Percentiles rank a stretch among this genome's conserved stretches.
phyloP scores from a whole-genome alignment of 2,797 vertebrate genomes.

The Myiothlypis coronata region DNA sequence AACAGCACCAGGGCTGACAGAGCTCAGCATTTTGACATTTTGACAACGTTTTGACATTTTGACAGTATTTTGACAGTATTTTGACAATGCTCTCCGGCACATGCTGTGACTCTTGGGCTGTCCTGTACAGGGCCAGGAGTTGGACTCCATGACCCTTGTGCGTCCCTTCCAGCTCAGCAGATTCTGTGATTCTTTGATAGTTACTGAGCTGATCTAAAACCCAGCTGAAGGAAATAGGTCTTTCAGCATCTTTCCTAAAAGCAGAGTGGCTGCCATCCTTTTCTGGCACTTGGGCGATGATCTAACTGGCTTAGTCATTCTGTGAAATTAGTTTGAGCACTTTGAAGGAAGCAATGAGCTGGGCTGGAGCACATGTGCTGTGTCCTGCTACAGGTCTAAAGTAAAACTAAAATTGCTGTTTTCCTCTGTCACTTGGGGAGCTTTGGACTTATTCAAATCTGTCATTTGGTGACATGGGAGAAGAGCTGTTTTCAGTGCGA shows the following conservation, averaged over 20 bases:
- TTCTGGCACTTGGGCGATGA: rapidly evolving
- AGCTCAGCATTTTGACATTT: not conserved
- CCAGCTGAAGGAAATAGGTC: not conserved
- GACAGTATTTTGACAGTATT: not conserved
- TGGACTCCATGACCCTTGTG: not conserved
- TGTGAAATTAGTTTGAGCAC: rapidly evolving
- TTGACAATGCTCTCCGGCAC: not conserved
- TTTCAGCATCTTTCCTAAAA: rapidly evolving
- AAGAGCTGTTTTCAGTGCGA: not conserved
- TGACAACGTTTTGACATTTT: not conserved
- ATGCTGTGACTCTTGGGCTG: not conserved
- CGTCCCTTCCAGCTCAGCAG: not conserved
- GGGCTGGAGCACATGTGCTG: rapidly evolving
- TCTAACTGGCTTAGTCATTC: not conserved
- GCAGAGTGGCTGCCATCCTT: not conserved
- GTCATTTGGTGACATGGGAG: not conserved
- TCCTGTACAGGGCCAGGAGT: not conserved
- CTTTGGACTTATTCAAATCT: not conserved
- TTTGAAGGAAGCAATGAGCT: not conserved
- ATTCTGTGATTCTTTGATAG: not conserved
- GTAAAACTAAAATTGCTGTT: not conserved
- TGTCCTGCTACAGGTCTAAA: not conserved
- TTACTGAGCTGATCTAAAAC: not conserved
- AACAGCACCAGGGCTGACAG: not conserved
- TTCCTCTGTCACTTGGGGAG: not conserved